phyloP scores from a whole-genome alignment of 1,140 invertebrate genomes.

The Drosophila ananassae region DNA sequence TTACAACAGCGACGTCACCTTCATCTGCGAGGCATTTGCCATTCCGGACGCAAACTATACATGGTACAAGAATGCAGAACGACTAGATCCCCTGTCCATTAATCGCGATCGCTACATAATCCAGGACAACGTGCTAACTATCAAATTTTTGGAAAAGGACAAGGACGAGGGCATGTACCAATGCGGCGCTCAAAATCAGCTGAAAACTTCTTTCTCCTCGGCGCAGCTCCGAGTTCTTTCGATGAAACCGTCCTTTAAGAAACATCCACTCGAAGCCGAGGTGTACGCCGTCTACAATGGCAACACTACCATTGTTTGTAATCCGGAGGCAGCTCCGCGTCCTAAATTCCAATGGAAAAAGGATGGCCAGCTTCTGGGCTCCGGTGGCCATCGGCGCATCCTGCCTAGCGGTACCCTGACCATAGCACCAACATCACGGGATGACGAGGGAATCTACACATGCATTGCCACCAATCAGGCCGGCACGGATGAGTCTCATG shows the following conservation, averaged over 20 bases:
- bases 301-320: constrained; percentile 95
- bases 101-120: constrained; percentile 91
- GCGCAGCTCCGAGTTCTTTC: constrained; percentile 94
- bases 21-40: constrained; percentile 98
- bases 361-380: constrained; percentile 92
- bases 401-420: constrained; percentile 93
- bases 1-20: constrained; percentile 91
- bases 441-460: constrained; percentile 95
- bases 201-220: constrained; percentile 94
- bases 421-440: constrained; percentile 93
- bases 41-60: constrained; percentile 96
- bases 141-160: constrained; percentile 90
- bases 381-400: constrained; percentile 91
- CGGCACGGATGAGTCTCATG: constrained; percentile 91
- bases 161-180: constrained; percentile 98
- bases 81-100: constrained; percentile 88
- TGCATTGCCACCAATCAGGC: constrained; percentile 94
- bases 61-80: constrained; percentile 95
- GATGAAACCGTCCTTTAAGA: constrained; percentile 95
- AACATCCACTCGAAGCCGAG: constrained; percentile 93
- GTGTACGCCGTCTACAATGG: constrained; percentile 95
- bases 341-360: constrained; percentile 96
- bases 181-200: constrained; percentile 94
- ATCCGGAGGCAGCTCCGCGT: constrained; percentile 96
- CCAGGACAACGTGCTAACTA: constrained; percentile 94